Base-by-base conservation (phyloP, 2,888 invertebrate species). In the Portevinia maculata region DNA sequence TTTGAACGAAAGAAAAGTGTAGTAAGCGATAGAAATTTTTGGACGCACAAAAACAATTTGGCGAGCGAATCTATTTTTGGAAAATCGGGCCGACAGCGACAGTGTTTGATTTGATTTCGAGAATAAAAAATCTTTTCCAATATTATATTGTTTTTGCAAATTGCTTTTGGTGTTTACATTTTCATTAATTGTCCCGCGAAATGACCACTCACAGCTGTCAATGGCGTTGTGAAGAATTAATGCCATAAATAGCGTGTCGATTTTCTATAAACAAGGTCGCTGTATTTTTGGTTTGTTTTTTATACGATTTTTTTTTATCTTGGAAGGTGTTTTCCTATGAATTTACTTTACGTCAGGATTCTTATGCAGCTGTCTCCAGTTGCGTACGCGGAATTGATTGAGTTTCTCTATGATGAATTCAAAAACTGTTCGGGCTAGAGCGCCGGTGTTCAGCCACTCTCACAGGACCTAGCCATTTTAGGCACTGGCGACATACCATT, bases 101-200 rank as follows among this genome's bases (percentile, higher is more conserved):
- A 55, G 28, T 57, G 57, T 57, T 55, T 67, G 34, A 55, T 62
- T 73, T 21, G 37, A 55, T 64, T 73, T 73, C 3, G 28, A 60
- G 60, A 39, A 39, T 24, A 60, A 71, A 39, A 39, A 28, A 59
- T 52, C 13, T 46, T 48, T 34, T 34, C 44, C 3, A 4, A 37
- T 9, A 46, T 52, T 64, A 21, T 53, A 30, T n/a, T n/a, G 46
- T 13, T 15, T 11, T 19, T n/a, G 57, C 17, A 3, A 28, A 65
- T 44, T 41, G 30, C 9, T 39, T 8, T 37, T 17, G 41, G 41
- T 70, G 70, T 59, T 41, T 70, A 50, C 59, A 50, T 21, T 50
- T 41, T 70, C 39, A 59, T 48, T 59, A 30, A 41, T 30, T 7
- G 30, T 21, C 37, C 50, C 41, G 50, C 13, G 39, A 48, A 39